Evolutionary conservation across 2,797 vertebrate genomes (phyloP), one percentile per base, ranked within the genome.

Genomic region (Enteromius treurensis): DNA sequence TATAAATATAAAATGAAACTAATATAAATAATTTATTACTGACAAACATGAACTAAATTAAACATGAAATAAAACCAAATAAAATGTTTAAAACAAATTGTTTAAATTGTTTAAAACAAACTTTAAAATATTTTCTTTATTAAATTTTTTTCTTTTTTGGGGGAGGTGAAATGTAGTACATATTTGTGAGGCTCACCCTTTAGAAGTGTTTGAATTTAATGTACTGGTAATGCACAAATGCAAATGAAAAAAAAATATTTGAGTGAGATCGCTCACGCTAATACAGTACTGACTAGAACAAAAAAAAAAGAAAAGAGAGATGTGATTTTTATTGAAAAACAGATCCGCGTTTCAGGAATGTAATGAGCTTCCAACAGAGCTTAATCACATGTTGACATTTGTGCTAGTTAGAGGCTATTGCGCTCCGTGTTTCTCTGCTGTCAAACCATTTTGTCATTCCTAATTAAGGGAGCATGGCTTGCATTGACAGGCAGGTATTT

Each of bases 401-500:
- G 75, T 62, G 83, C 81, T 83, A 85, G 83, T 88, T 83, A 86
- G 62, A 80, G 83, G 83, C 70, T 77, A 70, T 42, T 29, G 82
- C 51, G 23, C 76, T 86, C 70, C 9, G 47, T 2, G 74, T 77
- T 82, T 67, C 74, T 83, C 58, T 73, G 60, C 69, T 74, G 71
- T 49, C 32, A 64, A 77, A 74, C 80, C 79, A 68, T 84, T 86
- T 82, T 84, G 83, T 86, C 81, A 73, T 87, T 85, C 67, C 68
- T 74, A 85, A 87, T 88, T 87, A 91, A 90, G 93, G 90, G 91
- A 93, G 93, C 92, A 92, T 90, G 91, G 88, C 91, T 76, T 79
- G 76, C 89, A 88, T 90, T 92, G 93, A 94, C 92, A 93, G 91
- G 89, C 92, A 94, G 93, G 91, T 92, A 94, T 91, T 94, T 94